A percentile compares a stretch with the other conserved stretches of the same genome.
These are phyloP conservation scores for Brachyalestes nurse DNA, from an alignment of 2,797 vertebrate genomes.

Conservation along the genomic window DNA sequence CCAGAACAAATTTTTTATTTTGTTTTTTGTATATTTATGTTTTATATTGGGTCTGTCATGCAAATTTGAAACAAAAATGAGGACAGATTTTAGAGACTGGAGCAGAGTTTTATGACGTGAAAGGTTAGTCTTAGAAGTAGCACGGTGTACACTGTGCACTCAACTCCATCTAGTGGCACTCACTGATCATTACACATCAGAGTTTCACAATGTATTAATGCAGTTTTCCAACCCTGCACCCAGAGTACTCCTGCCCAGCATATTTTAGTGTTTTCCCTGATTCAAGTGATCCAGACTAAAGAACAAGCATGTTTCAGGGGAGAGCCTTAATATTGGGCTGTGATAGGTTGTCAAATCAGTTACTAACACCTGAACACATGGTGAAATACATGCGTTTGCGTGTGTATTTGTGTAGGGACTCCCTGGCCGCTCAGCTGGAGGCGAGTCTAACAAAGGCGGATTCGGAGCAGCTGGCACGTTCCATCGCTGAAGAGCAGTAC, in stretches of 20 bases:
- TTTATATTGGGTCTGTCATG: too few species aligned
- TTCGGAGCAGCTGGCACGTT: conserved; percentile 94
- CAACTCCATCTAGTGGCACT: neutral
- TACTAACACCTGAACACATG: neutral
- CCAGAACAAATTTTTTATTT: too few species aligned
- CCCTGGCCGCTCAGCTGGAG: conserved; percentile 90
- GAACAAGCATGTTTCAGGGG: too few species aligned
- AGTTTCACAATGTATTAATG: neutral
- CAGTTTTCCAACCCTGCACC: neutral
- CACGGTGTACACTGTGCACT: too few species aligned
- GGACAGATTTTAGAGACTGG: too few species aligned
- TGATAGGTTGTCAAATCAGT: neutral
- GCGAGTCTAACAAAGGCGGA: conserved; percentile 94
- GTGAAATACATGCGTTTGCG: neutral
- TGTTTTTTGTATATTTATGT: too few species aligned
- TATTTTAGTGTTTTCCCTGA: neutral
- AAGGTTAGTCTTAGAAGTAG: too few species aligned
- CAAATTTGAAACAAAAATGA: too few species aligned
- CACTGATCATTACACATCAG: neutral
- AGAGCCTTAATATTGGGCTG: too few species aligned
- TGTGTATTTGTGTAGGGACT: conserved; percentile 79
- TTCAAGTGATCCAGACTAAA: neutral
- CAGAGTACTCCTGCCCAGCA: neutral
- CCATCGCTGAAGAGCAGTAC: conserved; percentile 95
- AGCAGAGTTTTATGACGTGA: too few species aligned